These are phyloP conservation scores for Onychomys arenicola DNA, from an alignment of 2,797 vertebrate genomes.

Conservation along the genomic window DNA sequence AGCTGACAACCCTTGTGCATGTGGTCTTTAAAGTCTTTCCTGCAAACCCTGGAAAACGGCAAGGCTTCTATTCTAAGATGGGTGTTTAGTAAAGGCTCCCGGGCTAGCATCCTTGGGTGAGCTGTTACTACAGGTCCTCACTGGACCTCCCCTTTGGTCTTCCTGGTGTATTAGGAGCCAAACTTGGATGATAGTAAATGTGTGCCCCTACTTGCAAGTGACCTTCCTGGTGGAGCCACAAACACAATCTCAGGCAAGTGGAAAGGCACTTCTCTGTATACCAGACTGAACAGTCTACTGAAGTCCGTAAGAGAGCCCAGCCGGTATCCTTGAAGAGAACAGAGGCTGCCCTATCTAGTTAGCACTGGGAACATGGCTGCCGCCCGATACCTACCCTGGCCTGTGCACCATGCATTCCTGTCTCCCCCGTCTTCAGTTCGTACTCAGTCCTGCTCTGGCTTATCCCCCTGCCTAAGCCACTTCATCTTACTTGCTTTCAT, in stretches of 20 bases:
- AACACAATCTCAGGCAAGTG: background rate
- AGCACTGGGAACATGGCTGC: background rate
- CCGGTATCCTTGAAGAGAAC: background rate
- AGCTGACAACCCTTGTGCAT: background rate
- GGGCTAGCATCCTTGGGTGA: background rate
- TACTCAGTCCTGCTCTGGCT: background rate
- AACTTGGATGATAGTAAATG: background rate
- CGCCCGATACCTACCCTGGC: background rate
- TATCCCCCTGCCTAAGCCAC: background rate
- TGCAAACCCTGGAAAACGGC: background rate
- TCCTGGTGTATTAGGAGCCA: background rate
- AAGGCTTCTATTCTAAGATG: background rate
- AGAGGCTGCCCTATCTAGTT: background rate
- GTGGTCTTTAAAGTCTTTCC: background rate
- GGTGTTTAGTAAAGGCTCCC: conserved; percentile 13
- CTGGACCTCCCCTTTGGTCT: conserved; percentile 4
- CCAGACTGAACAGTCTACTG: background rate
- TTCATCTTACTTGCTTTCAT: background rate
- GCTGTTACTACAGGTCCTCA: background rate
- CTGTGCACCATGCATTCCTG: background rate
- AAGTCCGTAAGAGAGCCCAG: background rate
- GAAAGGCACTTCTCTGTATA: background rate
- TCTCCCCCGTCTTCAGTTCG: background rate
- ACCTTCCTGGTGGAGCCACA: conserved; percentile 18
- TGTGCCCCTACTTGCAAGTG: conserved; percentile 20